phyloP scores from a whole-genome alignment of 2,888 invertebrate species.

The Drosophila parthenogenetica region DNA sequence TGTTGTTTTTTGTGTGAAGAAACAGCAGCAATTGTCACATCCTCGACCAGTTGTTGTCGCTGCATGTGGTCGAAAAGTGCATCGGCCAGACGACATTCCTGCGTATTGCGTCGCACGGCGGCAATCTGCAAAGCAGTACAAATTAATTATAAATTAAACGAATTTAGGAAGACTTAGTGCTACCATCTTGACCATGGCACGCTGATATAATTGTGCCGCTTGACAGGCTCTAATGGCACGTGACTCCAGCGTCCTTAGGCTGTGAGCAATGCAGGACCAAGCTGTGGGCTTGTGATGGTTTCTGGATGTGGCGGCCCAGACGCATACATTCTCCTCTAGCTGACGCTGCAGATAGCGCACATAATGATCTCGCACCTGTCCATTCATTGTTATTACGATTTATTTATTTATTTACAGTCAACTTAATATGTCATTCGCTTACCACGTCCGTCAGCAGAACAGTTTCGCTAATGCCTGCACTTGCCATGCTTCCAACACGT shows the following conservation, averaged over 20 bases:
- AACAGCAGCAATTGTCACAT: not conserved
- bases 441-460: constrained; percentile 70
- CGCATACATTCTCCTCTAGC: constrained; percentile 71
- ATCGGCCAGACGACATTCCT: constrained; percentile 70
- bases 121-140: constrained; percentile 67
- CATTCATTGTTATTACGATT: constrained; percentile 19
- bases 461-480: constrained; percentile 41
- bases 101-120: constrained; percentile 73
- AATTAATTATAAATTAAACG: not conserved
- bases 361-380: constrained; percentile 82
- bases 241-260: constrained; percentile 72
- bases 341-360: constrained; percentile 77
- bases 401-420: constrained; percentile 2
- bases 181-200: constrained; percentile 83
- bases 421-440: constrained; percentile 4
- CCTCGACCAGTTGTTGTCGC: constrained; percentile 20
- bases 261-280: constrained; percentile 62
- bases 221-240: constrained; percentile 79
- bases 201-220: constrained; percentile 80
- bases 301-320: constrained; percentile 61
- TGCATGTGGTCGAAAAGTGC: constrained; percentile 67
- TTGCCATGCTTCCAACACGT: constrained; percentile 42
- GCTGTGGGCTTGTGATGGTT: constrained; percentile 71
- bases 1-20: not conserved
- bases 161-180: not conserved